Evolutionary conservation across 2,888 invertebrate genomes (phyloP).

Genomic region (Volucella inflata): DNA sequence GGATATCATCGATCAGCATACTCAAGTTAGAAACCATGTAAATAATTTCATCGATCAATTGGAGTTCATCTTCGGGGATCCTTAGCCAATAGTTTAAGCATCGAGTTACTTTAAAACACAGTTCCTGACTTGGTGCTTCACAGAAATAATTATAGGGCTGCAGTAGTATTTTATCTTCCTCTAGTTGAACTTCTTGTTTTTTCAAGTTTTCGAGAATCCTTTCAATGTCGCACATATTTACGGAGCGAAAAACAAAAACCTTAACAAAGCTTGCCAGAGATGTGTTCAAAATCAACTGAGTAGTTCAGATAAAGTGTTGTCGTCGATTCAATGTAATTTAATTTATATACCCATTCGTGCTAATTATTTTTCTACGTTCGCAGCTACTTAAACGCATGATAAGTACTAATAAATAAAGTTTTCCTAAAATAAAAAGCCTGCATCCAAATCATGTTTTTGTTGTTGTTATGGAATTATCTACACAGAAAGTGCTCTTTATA

Average conservation of each 20-base stretch:
- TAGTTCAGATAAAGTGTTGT: no score
- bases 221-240: constrained; percentile 81
- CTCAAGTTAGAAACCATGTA: constrained; percentile 98
- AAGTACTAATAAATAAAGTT: no score
- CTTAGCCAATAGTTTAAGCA: constrained; percentile 98
- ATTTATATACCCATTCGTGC: no score
- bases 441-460: no score
- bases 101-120: constrained; percentile 92
- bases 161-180: constrained; percentile 91
- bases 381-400: no score
- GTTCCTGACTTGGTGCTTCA: constrained; percentile 96
- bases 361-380: no score
- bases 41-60: constrained; percentile 93
- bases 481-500: no score
- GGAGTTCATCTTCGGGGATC: constrained; percentile 92
- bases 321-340: no score
- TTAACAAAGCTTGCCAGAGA: background rate
- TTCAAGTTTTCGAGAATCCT: constrained; percentile 84
- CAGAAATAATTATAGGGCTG: constrained; percentile 95
- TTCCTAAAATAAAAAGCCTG: no score
- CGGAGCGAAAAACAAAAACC: background rate
- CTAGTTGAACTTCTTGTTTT: constrained; percentile 84
- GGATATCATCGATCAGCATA: constrained; percentile 98
- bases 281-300: no score
- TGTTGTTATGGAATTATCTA: no score